phyloP scores from a whole-genome alignment of 2,113 vertebrate genomes.

The Pao palembangensis region DNA sequence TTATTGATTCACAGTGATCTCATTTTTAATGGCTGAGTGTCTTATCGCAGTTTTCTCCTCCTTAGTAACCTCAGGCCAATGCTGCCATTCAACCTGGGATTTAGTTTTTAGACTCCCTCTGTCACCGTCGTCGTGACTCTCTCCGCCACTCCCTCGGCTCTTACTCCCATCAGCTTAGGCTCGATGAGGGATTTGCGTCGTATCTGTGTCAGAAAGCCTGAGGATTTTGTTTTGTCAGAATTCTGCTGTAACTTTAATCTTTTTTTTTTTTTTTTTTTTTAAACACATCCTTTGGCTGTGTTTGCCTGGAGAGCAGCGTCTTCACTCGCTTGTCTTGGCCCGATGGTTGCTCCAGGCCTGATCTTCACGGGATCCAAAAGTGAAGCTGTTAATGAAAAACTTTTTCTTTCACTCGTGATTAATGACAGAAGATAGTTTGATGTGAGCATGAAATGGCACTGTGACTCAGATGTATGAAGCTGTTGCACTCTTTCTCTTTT shows the following conservation, averaged over 20 bases:
- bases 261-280: conserved; percentile 8
- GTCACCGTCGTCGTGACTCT: conserved; percentile 7
- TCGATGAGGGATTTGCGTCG: conserved; percentile 41
- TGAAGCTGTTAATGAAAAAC: conserved; percentile 10
- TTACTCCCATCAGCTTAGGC: conserved; percentile 25
- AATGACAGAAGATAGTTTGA: conserved; percentile 37
- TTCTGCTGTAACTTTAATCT: conserved; percentile 37
- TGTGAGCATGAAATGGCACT: conserved; percentile 30
- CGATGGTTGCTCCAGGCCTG: conserved; percentile 31
- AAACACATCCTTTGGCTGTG: conserved; percentile 26
- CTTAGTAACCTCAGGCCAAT: no score
- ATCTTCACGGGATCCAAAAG: conserved; percentile 5
- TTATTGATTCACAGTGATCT: conserved; percentile 2
- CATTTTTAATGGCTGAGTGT: no score
- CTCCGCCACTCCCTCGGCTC: conserved; percentile 20
- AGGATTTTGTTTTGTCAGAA: conserved; percentile 42
- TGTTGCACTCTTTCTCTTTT: conserved; percentile 2
- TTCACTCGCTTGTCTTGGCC: conserved; percentile 22
- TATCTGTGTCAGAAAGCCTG: conserved; percentile 32
- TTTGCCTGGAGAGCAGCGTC: conserved; percentile 29
- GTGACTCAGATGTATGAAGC: conserved; percentile 38
- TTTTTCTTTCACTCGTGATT: conserved; percentile 44
- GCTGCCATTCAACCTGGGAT: no score
- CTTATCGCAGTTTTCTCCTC: no score
- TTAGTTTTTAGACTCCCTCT: not conserved